phyloP scores from a whole-genome alignment of 2,113 vertebrate genomes.

The Pterophyllum scalare region DNA sequence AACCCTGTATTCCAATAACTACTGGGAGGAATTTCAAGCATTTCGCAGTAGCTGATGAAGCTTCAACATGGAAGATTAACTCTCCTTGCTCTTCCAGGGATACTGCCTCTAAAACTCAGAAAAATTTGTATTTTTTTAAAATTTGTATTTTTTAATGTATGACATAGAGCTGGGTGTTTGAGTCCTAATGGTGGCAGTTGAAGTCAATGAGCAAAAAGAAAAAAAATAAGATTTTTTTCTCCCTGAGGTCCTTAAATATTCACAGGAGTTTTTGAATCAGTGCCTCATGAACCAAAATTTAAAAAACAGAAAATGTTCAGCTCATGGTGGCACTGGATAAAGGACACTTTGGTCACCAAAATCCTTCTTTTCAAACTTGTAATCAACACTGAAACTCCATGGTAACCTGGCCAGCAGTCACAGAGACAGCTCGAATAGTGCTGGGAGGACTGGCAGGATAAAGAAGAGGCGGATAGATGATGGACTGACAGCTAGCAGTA shows the following conservation, averaged over 20 bases:
- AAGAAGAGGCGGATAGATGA: conserved; percentile 9
- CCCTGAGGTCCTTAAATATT: neutral
- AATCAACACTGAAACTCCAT: conserved; percentile 1
- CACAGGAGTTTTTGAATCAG: neutral
- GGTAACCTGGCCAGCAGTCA: neutral
- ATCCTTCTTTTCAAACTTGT: neutral
- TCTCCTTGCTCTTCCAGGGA: neutral
- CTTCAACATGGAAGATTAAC: neutral
- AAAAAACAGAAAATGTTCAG: neutral
- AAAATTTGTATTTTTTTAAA: too few species aligned
- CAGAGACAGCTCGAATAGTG: neutral
- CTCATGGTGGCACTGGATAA: neutral
- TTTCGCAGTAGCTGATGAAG: neutral
- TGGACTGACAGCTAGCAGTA: neutral
- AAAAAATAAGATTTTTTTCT: neutral
- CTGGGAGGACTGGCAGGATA: neutral
- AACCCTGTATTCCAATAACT: neutral
- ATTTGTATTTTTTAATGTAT: neutral
- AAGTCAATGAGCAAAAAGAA: neutral
- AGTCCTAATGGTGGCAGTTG: neutral
- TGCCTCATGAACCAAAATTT: neutral
- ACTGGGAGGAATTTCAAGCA: neutral
- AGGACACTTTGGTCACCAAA: neutral
- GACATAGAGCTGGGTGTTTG: neutral
- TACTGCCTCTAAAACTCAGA: neutral